Evolutionary conservation across 2,888 invertebrate genomes (phyloP).

Genomic region (Mesochorus sp.): DNA sequence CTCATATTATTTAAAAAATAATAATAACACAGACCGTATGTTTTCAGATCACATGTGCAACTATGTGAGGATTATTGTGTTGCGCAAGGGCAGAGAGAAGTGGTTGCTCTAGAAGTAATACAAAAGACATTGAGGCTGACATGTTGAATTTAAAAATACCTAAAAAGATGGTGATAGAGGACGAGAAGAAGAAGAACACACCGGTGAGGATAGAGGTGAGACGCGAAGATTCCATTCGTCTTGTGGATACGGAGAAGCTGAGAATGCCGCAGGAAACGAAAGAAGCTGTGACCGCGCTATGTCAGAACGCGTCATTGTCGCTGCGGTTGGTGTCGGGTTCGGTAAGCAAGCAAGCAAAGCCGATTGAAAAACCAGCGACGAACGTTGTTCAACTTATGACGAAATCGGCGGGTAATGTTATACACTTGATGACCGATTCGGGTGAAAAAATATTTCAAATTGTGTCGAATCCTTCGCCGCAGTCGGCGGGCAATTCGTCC

Average conservation of each 20-base stretch:
- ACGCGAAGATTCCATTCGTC: not conserved
- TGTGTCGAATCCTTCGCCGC: not conserved
- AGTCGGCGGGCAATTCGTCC: not conserved
- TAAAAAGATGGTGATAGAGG: not conserved
- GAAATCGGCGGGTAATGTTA: not conserved
- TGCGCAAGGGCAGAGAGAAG: too few species aligned
- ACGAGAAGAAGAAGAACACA: too few species aligned
- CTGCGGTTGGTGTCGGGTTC: conserved; percentile 27
- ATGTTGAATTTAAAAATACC: too few species aligned
- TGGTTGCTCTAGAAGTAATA: too few species aligned
- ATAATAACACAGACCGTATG: too few species aligned
- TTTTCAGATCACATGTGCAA: too few species aligned
- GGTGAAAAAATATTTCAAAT: not conserved
- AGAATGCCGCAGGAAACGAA: not conserved
- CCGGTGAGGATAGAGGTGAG: conserved; percentile 13
- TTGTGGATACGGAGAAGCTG: not conserved
- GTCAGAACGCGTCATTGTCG: conserved; percentile 19
- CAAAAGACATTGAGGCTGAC: too few species aligned
- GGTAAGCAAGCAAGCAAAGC: too few species aligned
- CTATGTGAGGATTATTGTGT: too few species aligned
- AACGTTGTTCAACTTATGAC: not conserved
- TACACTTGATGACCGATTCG: not conserved
- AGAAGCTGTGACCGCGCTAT: not conserved
- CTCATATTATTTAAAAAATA: too few species aligned
- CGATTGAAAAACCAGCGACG: not conserved